Evolutionary conservation across 2,888 invertebrate genomes (phyloP), one percentile per base, ranked within the genome.

Genomic region (Ecliptopera silaceata): DNA sequence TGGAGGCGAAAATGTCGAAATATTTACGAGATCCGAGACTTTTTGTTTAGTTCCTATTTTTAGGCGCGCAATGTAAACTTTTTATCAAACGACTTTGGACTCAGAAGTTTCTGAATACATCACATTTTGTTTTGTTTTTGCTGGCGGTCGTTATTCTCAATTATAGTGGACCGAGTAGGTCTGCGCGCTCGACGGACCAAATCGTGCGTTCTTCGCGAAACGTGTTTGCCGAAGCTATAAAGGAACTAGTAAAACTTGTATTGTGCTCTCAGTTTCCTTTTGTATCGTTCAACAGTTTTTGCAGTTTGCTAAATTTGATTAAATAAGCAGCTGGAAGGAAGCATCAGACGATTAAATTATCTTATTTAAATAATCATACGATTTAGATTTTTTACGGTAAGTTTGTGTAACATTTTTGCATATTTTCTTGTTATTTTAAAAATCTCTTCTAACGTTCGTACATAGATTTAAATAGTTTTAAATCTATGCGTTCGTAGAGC

Each of bases 191-290:
- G 68, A 65, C 77, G 75, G 71, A 77, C 74, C 75, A 75, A 82
- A 79, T 82, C 82, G 82, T 80, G 80, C 79, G 79, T 82, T 80
- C 80, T 71, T 73, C 72, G 71, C 74, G 79, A 80, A 84, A 82
- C 84, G 81, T 82, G 80, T 82, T 83, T 79, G 75, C 77, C 70
- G 74, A 80, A 80, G 81, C 79, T 73, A 82, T 82, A 84, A 83
- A 85, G 76, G 73, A 81, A 80, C 81, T 82, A 83, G 84, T 80
- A 80, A 79, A 82, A 84, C 84, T 81, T 74, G 82, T 79, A 77
- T 74, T 74, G 71, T 78, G 75, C 71, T 80, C 70, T 76, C 65
- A 61, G 68, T 74, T 75, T 70, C 58, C 75, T 77, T 81, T 80
- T 81, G 76, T 67, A 66, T 71, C 57, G 62, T 69, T 68, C 67